A percentile compares a stretch with the other conserved stretches of the same genome.
Evolutionary conservation across 1,140 invertebrate species (phyloP).

Genomic region (Anastrepha ludens): DNA sequence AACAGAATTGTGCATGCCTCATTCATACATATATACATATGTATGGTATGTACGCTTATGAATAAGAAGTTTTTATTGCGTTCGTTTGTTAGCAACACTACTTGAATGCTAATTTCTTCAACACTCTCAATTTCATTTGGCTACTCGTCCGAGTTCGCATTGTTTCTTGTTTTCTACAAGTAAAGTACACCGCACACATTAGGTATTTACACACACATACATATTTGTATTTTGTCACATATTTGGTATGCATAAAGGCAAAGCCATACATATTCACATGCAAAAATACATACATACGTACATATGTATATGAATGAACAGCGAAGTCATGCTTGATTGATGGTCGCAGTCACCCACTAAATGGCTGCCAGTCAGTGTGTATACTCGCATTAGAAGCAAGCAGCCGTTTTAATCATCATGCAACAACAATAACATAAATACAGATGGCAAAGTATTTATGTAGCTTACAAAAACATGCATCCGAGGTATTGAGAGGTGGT

Average conservation of each 20-base stretch:
- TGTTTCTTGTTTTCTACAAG: not conserved
- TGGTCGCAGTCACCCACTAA: not conserved
- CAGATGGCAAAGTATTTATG: not conserved
- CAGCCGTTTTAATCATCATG: not conserved
- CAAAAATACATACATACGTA: not conserved
- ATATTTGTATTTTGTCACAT: not conserved
- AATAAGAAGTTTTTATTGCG: no score
- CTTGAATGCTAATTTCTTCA: slow-evolving; percentile 35
- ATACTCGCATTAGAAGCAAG: not conserved
- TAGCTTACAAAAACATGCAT: not conserved
- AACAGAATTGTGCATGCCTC: not conserved
- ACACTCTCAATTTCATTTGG: slow-evolving; percentile 44
- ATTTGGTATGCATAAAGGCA: not conserved
- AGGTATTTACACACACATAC: not conserved
- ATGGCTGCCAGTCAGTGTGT: not conserved
- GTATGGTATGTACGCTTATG: not conserved
- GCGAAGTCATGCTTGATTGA: slow-evolving; percentile 14
- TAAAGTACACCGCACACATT: not conserved
- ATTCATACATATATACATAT: not conserved
- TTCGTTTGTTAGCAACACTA: not conserved
- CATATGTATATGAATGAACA: not conserved
- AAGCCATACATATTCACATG: not conserved
- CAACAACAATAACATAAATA: not conserved
- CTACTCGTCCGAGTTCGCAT: not conserved
- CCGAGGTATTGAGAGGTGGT: not conserved